phyloP scores from a whole-genome alignment of 2,113 vertebrate species.

The Grammomys surdaster region DNA sequence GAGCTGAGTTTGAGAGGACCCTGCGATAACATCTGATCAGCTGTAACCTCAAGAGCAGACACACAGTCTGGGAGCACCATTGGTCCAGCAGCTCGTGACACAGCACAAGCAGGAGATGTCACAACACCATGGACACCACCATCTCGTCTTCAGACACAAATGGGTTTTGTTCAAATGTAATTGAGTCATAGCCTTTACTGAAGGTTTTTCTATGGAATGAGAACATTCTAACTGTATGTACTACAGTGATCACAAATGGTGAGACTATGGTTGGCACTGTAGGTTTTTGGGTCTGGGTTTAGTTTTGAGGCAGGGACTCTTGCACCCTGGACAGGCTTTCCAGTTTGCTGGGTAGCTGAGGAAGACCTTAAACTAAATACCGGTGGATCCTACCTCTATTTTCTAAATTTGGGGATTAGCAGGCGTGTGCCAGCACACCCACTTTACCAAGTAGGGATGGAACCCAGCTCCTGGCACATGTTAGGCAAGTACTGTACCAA shows the following conservation, averaged over 20 bases:
- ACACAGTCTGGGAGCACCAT: background rate
- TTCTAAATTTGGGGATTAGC: background rate
- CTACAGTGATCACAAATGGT: background rate
- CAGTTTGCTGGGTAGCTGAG: background rate
- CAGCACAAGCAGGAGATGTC: background rate
- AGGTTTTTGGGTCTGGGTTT: background rate
- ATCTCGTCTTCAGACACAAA: background rate
- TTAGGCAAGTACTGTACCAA: background rate
- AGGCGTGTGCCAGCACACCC: too few species aligned
- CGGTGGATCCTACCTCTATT: background rate
- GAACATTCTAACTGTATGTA: background rate
- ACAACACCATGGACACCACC: background rate
- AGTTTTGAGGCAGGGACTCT: background rate
- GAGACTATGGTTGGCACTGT: background rate
- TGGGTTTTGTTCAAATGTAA: background rate
- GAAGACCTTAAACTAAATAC: background rate
- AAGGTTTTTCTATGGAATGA: conserved; percentile 14
- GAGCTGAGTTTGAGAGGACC: background rate
- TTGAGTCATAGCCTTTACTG: background rate
- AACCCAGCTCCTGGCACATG: background rate
- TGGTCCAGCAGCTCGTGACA: background rate
- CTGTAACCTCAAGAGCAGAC: background rate
- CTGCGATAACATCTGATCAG: background rate
- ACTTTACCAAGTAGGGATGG: background rate
- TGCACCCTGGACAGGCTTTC: too few species aligned